Evolutionary conservation across 2,113 vertebrate species (phyloP).

Genomic region (Stigmatopora nigra): DNA sequence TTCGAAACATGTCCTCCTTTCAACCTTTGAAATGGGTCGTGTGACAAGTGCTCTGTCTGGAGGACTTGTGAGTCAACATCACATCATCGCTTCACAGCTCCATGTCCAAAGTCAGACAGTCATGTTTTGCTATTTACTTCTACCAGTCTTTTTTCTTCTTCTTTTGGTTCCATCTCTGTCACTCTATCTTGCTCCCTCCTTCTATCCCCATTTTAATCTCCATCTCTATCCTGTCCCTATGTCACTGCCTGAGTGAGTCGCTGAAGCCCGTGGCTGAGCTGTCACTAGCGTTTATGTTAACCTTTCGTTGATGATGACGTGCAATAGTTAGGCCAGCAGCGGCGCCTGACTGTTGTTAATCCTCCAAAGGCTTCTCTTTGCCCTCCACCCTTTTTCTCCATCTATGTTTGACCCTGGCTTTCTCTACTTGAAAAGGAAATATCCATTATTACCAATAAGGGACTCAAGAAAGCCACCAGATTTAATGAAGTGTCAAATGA

Average conservation of each 20-base stretch:
- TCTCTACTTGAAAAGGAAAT: neutral
- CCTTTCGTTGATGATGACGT: slow-evolving; percentile 67
- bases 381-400: slow-evolving; percentile 14
- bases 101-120: slow-evolving; percentile 9
- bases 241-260: slow-evolving; percentile 42
- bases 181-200: slow-evolving; percentile 4
- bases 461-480: too few relatives aligned
- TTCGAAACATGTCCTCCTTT: slow-evolving; percentile 13
- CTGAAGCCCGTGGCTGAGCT: slow-evolving; percentile 58
- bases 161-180: slow-evolving; percentile 4
- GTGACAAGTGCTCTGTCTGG: slow-evolving; percentile 31
- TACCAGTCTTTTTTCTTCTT: slow-evolving; percentile 7
- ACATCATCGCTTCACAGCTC: slow-evolving; percentile 20
- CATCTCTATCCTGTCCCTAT: slow-evolving; percentile 22
- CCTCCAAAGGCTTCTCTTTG: slow-evolving; percentile 23
- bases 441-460: too few relatives aligned
- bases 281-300: slow-evolving; percentile 64
- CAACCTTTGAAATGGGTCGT: slow-evolving; percentile 24
- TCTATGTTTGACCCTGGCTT: slow-evolving; percentile 11
- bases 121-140: neutral
- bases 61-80: slow-evolving; percentile 51
- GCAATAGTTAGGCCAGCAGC: slow-evolving; percentile 63
- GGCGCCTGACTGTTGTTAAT: slow-evolving; percentile 28
- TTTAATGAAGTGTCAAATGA: too few relatives aligned
- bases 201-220: slow-evolving; percentile 16